Conservation (phyloP, 2,113 vertebrate species). For the Lonchura striata region DNA sequence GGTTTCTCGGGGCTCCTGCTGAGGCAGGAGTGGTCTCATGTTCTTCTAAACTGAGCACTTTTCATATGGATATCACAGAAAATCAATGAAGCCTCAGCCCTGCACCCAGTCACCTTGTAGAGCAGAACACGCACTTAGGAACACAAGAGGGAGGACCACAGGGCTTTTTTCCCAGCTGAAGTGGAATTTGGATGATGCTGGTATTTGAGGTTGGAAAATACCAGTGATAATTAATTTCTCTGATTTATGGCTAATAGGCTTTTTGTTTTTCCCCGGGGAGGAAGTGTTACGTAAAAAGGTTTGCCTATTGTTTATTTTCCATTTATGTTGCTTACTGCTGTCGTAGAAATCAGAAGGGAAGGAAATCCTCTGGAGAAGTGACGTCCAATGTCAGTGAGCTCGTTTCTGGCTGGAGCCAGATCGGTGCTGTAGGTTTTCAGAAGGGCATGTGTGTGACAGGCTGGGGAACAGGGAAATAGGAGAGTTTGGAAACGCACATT, state of each 20-base stretch:
- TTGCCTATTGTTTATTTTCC: not conserved
- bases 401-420: not conserved
- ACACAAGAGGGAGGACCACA: not conserved
- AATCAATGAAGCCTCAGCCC: not conserved
- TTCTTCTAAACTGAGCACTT: not conserved
- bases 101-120: not conserved
- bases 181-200: not conserved
- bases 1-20: not conserved
- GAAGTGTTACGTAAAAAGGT: not conserved
- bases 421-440: not conserved
- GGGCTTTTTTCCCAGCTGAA: not conserved
- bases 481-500: not conserved
- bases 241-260: not conserved
- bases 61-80: not conserved
- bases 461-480: not conserved
- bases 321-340: not conserved
- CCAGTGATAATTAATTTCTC: not conserved
- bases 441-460: not conserved
- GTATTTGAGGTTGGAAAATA: not conserved
- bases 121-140: not conserved
- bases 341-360: not conserved
- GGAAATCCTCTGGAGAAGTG: slow-evolving; percentile 32
- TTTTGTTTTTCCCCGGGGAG: not conserved
- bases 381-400: not conserved
- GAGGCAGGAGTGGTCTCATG: not conserved